Evolutionary conservation across 2,888 invertebrate genomes (phyloP), one percentile per base, ranked within the genome.

Genomic region (Thecocarcelia acutangulata): DNA sequence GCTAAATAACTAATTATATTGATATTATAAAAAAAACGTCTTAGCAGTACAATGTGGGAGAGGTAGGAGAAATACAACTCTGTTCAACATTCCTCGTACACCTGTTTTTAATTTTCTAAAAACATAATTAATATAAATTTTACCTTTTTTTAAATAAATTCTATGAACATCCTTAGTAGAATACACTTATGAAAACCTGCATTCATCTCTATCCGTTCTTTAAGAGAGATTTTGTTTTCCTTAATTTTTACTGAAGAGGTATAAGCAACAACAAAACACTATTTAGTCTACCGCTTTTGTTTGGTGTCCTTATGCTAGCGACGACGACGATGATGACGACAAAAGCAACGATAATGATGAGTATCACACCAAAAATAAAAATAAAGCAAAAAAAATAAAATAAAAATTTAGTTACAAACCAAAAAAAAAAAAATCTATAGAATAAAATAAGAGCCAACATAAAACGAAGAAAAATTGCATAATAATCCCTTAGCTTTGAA

Each of bases 401-500:
- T 3, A 33, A 33, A 33, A 33, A 24, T 24, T 8, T 8, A 9
- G 33, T 33, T 33, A 33, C 33, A 66, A 17, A 17, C 8, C 11
- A 4, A 48, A 2, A 17, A 46, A 46, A 44, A n/a, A 42, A 42
- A 74, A 68, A 56, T 56, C 50, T 6, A 11, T 50, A n/a, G 28
- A 17, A 52, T 9, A 48, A 37, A 73, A 74, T 68, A 64, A 72
- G 63, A 48, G n/a, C 15, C 86, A 87, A 86, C 85, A 86, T 85
- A 87, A 86, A 86, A 85, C 84, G 86, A 85, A 86, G 87, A 88
- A 88, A 88, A 89, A 88, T 88, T 88, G 88, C 89, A 88, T 87
- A 88, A 88, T 89, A 89, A 89, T 89, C 89, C 88, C 86, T 88
- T 88, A 88, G 88, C 87, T 88, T 88, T 88, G 87, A 88, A 88